phyloP scores from a whole-genome alignment of 2,888 invertebrate species.

The Coronaproctus castanopsis region DNA sequence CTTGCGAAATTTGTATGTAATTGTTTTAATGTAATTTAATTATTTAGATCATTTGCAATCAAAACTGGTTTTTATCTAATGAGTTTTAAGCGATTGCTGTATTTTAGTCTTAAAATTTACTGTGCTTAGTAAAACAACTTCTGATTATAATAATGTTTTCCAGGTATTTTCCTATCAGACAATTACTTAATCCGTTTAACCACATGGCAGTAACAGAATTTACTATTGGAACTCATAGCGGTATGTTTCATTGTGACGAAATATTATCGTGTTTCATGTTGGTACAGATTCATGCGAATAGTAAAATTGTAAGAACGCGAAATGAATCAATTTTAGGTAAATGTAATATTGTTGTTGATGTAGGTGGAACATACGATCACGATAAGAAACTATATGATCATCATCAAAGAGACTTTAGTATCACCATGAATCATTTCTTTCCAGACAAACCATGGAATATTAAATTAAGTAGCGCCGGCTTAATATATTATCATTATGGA shows the following conservation, averaged over 20 bases:
- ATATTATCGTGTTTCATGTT: constrained; percentile 85
- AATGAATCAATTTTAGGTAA: constrained; percentile 38
- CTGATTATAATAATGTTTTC: no score
- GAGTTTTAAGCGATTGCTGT: no score
- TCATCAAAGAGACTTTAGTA: constrained; percentile 59
- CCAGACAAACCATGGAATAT: constrained; percentile 34
- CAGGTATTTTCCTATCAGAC: no score
- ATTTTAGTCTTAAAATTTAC: no score
- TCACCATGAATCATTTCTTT: constrained; percentile 41
- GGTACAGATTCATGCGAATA: constrained; percentile 55
- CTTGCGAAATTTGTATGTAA: no score
- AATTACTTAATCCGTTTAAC: no score
- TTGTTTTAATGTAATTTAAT: no score
- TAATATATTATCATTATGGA: constrained; percentile 80
- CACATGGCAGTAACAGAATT: no score
- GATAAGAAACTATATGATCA: constrained; percentile 67
- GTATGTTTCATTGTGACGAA: constrained; percentile 84
- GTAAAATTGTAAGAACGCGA: constrained; percentile 47
- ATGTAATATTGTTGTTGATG: constrained; percentile 90
- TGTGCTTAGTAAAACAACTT: no score
- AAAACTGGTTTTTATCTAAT: no score
- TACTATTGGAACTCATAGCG: constrained; percentile 52
- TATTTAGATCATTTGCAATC: no score
- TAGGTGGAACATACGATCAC: constrained; percentile 69
- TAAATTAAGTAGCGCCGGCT: constrained; percentile 84